phyloP scores from a whole-genome alignment of 1,140 invertebrate species.

The Bombus turneri region DNA sequence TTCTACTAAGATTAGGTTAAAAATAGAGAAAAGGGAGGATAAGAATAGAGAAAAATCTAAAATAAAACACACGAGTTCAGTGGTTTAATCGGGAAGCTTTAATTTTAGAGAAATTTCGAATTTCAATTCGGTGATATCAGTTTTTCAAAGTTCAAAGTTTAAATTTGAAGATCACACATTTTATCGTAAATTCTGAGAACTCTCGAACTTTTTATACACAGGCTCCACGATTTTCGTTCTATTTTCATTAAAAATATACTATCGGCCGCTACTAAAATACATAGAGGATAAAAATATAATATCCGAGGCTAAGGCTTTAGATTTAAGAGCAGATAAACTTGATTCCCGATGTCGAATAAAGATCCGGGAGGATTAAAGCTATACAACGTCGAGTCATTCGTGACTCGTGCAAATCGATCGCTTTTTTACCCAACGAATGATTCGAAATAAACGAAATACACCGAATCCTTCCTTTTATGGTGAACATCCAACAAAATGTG shows the following conservation, averaged over 20 bases:
- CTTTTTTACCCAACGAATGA: background rate
- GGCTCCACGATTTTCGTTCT: too few relatives aligned
- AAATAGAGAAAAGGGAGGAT: background rate
- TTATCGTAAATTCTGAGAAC: too few relatives aligned
- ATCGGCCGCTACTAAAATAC: too few relatives aligned
- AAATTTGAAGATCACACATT: too few relatives aligned
- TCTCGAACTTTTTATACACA: too few relatives aligned
- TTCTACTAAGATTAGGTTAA: background rate
- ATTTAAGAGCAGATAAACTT: background rate
- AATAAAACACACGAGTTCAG: background rate
- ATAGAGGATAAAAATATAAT: background rate
- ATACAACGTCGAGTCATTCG: background rate
- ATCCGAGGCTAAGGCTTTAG: background rate
- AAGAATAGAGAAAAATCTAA: background rate
- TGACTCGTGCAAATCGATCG: slow-evolving; percentile 8
- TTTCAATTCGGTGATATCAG: too few relatives aligned
- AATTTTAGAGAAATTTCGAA: too few relatives aligned
- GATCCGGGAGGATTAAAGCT: background rate
- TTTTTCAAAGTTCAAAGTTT: too few relatives aligned
- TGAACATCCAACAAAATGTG: slow-evolving; percentile 12
- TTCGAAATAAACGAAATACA: background rate
- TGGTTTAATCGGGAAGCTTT: too few relatives aligned
- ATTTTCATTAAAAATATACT: too few relatives aligned
- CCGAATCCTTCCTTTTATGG: background rate
- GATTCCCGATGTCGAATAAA: background rate